These are phyloP conservation scores for Xiphophorus birchmanni DNA, from an alignment of 2,797 vertebrate genomes.

Conservation along the genomic window DNA sequence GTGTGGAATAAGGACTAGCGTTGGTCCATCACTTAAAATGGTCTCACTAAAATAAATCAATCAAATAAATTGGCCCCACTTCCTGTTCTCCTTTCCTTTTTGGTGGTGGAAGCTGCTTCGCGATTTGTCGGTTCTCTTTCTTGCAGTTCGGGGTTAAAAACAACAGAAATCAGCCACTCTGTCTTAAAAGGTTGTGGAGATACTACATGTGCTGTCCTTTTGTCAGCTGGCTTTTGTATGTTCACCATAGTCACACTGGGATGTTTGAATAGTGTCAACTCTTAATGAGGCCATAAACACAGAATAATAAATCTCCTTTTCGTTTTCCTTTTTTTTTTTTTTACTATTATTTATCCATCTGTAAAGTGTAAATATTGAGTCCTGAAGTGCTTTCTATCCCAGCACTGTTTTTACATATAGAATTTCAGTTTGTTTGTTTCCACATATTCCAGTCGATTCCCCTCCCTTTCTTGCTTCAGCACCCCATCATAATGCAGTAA, in stretches of 20 bases:
- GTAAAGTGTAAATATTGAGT: constrained; percentile 26
- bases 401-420: constrained; percentile 4
- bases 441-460: background rate
- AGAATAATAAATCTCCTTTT: constrained; percentile 58
- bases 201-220: constrained; percentile 28
- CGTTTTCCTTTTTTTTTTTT: constrained; percentile 39
- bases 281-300: constrained; percentile 61
- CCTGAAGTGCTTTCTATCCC: constrained; percentile 5
- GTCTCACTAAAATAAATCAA: constrained; percentile 44
- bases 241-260: constrained; percentile 49
- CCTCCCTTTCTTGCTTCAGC: constrained; percentile 33
- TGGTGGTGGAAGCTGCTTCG: constrained; percentile 24
- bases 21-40: constrained; percentile 25
- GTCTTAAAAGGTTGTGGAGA: constrained; percentile 31
- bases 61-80: constrained; percentile 15
- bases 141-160: constrained; percentile 35
- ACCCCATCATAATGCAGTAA: constrained; percentile 47
- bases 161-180: constrained; percentile 52
- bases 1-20: constrained; percentile 14
- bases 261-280: constrained; percentile 56
- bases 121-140: constrained; percentile 59
- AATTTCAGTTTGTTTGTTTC: constrained; percentile 3
- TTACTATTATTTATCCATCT: constrained; percentile 50
- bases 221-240: constrained; percentile 16
- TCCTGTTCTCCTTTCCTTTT: constrained; percentile 49